phyloP scores from a whole-genome alignment of 53 echinoderm and acorn worm species.

The Luidia sarsii region DNA sequence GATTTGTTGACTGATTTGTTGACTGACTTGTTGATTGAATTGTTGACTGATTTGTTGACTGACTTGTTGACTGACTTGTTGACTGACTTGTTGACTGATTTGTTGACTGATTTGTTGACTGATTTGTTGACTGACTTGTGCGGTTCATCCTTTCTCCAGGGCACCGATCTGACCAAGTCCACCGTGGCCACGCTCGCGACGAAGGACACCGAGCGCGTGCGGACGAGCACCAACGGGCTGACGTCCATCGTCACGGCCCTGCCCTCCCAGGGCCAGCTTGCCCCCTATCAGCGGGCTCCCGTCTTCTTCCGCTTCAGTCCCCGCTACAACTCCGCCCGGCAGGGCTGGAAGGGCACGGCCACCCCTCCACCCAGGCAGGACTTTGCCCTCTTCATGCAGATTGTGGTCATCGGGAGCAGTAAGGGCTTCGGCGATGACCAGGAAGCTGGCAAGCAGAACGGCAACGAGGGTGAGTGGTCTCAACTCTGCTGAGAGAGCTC shows the following conservation, averaged over 20 bases:
- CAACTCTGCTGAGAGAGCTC: no score
- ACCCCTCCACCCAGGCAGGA: constrained; percentile 93
- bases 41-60: no score
- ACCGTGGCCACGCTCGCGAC: constrained; percentile 90
- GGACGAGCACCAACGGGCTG: constrained; percentile 68
- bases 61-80: no score
- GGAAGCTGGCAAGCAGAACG: constrained; percentile 32
- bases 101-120: no score
- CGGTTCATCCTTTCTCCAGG: no score
- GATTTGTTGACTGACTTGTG: no score
- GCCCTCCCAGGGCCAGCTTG: constrained; percentile 87
- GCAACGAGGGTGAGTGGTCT: constrained; percentile 76
- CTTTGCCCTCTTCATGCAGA: constrained; percentile 95
- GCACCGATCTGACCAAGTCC: constrained; percentile 92
- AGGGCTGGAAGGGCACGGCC: constrained; percentile 91
- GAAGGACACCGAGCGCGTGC: constrained; percentile 69
- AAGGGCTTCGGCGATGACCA: constrained; percentile 64
- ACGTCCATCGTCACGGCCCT: constrained; percentile 85
- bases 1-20: no score
- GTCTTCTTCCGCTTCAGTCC: constrained; percentile 97
- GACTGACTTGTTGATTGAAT: no score
- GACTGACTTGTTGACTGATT: no score
- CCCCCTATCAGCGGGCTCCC: constrained; percentile 82
- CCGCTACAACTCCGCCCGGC: constrained; percentile 78
- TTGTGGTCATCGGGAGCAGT: constrained; percentile 86